Evolutionary conservation across 2,113 vertebrate species (phyloP).

Genomic region (Callocephalon fimbriatum): DNA sequence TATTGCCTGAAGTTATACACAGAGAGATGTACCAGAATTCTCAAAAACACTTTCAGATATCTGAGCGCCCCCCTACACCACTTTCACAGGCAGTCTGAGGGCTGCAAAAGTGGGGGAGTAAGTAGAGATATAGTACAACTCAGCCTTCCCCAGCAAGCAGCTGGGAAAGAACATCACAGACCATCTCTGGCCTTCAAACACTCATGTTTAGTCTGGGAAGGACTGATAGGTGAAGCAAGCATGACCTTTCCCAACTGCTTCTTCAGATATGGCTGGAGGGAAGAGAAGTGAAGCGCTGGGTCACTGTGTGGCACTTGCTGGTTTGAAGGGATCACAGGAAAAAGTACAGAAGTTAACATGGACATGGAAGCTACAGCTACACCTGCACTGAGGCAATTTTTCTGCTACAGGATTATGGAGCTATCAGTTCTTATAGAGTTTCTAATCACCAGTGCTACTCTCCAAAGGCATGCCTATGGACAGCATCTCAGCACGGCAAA

Average conservation of each 20-base stretch:
- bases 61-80: rapidly evolving
- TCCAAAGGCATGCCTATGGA: not conserved
- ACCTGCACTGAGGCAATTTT: not conserved
- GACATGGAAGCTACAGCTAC: not conserved
- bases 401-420: not conserved
- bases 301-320: rapidly evolving
- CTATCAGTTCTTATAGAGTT: not conserved
- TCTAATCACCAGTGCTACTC: not conserved
- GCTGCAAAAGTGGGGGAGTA: not conserved
- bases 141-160: not conserved
- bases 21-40: not conserved
- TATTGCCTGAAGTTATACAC: not conserved
- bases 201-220: not conserved
- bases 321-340: not conserved
- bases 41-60: not conserved
- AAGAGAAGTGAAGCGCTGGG: not conserved
- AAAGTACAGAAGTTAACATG: not conserved
- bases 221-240: not conserved
- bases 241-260: rapidly evolving
- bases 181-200: not conserved
- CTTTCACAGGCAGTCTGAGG: not conserved
- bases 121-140: not conserved
- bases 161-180: not conserved
- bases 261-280: not conserved
- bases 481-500: not conserved